Conservation (phyloP, 1,140 invertebrate species). For the Brachionus sp. region DNA sequence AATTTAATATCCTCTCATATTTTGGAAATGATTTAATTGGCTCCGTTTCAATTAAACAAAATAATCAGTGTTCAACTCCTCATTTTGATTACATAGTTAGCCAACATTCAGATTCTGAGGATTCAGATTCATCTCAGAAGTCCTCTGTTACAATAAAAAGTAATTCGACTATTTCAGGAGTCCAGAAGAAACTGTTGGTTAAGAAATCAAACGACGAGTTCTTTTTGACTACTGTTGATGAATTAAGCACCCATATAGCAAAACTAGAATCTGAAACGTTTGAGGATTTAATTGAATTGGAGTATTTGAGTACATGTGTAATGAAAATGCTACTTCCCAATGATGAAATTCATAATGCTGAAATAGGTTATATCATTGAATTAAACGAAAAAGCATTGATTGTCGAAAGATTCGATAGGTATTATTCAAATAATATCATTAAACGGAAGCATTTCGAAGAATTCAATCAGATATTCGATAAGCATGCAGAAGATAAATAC, state of each 20-base stretch:
- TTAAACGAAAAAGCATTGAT: neutral
- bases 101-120: neutral
- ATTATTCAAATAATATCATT: neutral
- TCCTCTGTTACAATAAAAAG: neutral
- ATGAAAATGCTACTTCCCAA: neutral
- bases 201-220: neutral
- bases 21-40: slow-evolving; percentile 7
- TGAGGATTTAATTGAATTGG: neutral
- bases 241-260: slow-evolving; percentile 2
- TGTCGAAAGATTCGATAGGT: slow-evolving; percentile 8
- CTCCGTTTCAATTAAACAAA: neutral
- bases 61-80: neutral
- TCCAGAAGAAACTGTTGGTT: neutral
- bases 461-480: neutral
- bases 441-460: slow-evolving; percentile 16
- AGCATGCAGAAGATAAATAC: slow-evolving; percentile 10
- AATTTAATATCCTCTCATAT: neutral
- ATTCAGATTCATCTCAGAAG: neutral
- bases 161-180: slow-evolving; percentile 1
- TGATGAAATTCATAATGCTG: slow-evolving; percentile 19
- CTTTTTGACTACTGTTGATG: neutral
- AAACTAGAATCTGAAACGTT: neutral
- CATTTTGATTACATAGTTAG: neutral
- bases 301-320: slow-evolving; percentile 2
- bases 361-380: neutral